Evolutionary conservation across 2,888 invertebrate genomes (phyloP).

Genomic region (Drosophila meridionalis): DNA sequence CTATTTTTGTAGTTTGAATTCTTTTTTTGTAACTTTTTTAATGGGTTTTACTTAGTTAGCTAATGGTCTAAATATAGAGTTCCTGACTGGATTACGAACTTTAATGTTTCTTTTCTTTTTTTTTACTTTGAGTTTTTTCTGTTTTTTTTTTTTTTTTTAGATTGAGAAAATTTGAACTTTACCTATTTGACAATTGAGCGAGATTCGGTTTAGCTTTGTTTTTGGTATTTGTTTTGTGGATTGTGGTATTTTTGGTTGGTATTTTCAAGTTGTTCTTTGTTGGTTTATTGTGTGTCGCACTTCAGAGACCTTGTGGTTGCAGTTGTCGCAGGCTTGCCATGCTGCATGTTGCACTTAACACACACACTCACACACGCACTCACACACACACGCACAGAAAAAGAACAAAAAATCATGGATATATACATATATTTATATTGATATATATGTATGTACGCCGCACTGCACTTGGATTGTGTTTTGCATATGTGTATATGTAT

Average conservation of each 20-base stretch:
- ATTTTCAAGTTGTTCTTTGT: constrained; percentile 5
- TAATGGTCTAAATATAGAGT: constrained; percentile 28
- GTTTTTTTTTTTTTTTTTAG: constrained; percentile 34
- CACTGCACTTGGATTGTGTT: constrained; percentile 14
- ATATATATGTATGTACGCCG: background rate
- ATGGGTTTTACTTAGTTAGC: constrained; percentile 14
- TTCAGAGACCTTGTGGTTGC: constrained; percentile 12
- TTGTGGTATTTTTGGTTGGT: background rate
- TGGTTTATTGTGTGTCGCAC: constrained; percentile 23
- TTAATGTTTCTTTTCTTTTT: constrained; percentile 10
- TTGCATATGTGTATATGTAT: background rate
- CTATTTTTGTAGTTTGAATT: constrained; percentile 37
- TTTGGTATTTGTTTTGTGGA: background rate
- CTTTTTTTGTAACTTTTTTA: constrained; percentile 13
- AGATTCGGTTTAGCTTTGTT: constrained; percentile 27
- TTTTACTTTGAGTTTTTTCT: constrained; percentile 17
- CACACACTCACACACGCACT: constrained; percentile 18
- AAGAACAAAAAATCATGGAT: constrained; percentile 18
- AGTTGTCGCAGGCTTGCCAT: constrained; percentile 31
- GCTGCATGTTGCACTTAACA: constrained; percentile 45
- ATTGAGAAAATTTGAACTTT: constrained; percentile 73
- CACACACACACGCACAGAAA: constrained; percentile 21
- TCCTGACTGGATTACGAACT: constrained; percentile 8
- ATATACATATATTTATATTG: too few species aligned
- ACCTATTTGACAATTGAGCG: constrained; percentile 66